Evolutionary conservation across 2,113 vertebrate genomes (phyloP).

Genomic region (Anoura caudifer): DNA sequence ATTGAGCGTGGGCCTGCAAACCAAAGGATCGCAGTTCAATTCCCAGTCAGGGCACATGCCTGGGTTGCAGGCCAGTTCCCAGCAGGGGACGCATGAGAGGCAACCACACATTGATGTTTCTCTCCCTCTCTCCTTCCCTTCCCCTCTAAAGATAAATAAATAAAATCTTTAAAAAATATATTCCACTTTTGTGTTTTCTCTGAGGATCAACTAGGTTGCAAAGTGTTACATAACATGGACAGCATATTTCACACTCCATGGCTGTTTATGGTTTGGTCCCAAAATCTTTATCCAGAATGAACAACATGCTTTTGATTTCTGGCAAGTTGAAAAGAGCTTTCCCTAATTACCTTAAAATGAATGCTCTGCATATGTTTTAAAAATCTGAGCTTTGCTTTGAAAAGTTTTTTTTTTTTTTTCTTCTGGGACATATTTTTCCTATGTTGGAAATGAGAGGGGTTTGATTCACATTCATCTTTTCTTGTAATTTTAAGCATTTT

Average conservation of each 20-base stretch:
- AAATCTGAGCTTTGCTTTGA: slow-evolving; percentile 4
- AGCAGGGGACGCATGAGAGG: too few relatives aligned
- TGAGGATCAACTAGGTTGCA: not conserved
- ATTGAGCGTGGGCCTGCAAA: too few relatives aligned
- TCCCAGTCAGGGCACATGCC: too few relatives aligned
- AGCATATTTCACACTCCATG: not conserved
- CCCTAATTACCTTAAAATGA: not conserved
- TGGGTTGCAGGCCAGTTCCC: too few relatives aligned
- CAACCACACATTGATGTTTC: too few relatives aligned
- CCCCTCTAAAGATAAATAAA: too few relatives aligned
- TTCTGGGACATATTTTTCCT: not conserved
- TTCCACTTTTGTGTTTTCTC: not conserved
- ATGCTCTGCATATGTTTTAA: not conserved
- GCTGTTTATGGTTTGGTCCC: not conserved
- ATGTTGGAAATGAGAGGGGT: not conserved
- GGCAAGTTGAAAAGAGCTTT: not conserved
- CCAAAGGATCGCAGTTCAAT: too few relatives aligned
- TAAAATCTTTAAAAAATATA: slow-evolving; percentile 1
- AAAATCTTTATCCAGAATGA: slow-evolving; percentile 27
- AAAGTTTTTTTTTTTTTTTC: not conserved
- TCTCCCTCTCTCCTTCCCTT: too few relatives aligned
- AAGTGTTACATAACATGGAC: not conserved
- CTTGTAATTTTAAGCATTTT: slow-evolving; percentile 19
- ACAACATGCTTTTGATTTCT: slow-evolving; percentile 32
- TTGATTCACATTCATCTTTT: slow-evolving; percentile 4